These are phyloP conservation scores for Trissoscelio sp. DNA, from an alignment of 2,888 invertebrate species.

Conservation along the genomic window DNA sequence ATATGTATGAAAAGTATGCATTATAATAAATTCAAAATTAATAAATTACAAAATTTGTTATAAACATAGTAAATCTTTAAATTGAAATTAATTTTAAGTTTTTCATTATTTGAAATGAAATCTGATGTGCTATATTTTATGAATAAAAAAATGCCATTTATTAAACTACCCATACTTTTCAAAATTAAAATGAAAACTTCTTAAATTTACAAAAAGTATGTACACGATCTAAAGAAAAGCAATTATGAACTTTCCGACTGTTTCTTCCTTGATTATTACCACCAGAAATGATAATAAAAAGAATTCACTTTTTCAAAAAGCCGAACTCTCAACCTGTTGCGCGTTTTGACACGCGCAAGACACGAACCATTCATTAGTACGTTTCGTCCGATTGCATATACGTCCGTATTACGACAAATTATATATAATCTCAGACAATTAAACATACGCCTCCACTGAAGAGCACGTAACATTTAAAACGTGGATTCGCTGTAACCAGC, in stretches of 20 bases:
- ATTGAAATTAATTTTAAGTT: too few species aligned
- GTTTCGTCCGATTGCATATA: background rate
- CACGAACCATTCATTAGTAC: conserved; percentile 12
- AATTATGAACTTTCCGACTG: background rate
- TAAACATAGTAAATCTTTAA: too few species aligned
- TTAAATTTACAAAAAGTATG: too few species aligned
- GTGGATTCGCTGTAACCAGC: conserved; percentile 10
- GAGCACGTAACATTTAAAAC: conserved; percentile 46
- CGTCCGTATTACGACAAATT: conserved; percentile 33
- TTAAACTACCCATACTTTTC: too few species aligned
- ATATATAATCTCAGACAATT: conserved; percentile 45
- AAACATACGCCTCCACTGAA: conserved; percentile 29
- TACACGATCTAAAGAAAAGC: too few species aligned
- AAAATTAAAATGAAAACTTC: too few species aligned
- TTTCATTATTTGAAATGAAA: too few species aligned
- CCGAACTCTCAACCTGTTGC: conserved; percentile 37
- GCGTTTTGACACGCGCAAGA: conserved; percentile 12
- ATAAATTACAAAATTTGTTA: too few species aligned
- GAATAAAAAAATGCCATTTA: too few species aligned
- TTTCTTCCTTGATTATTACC: background rate
- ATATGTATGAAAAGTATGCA: too few species aligned
- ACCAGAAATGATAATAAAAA: background rate
- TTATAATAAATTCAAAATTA: too few species aligned
- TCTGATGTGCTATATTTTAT: too few species aligned
- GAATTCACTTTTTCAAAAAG: background rate